Evolutionary conservation across 2,888 invertebrate genomes (phyloP).

Genomic region (Cinara cedri): DNA sequence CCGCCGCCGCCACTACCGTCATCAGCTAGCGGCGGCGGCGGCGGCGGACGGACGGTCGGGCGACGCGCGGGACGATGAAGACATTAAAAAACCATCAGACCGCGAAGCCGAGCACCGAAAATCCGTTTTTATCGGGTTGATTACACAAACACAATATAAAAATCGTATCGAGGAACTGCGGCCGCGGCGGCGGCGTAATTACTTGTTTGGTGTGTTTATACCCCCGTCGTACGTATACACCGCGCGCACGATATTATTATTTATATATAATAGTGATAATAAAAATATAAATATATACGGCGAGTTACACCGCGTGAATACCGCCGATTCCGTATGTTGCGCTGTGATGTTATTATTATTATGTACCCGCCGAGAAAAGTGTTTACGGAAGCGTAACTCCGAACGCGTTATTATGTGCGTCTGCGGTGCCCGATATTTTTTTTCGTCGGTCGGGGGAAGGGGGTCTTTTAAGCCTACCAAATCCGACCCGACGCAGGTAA

Average conservation of each 20-base stretch:
- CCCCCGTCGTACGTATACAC: conserved; percentile 6
- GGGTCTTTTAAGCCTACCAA: conserved; percentile 5
- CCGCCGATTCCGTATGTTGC: background rate
- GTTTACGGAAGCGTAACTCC: conserved; percentile 57
- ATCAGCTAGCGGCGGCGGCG: background rate
- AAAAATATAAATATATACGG: conserved; percentile 27
- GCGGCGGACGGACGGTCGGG: too few species aligned
- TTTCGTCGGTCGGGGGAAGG: too few species aligned
- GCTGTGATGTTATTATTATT: background rate
- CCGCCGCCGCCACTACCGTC: background rate
- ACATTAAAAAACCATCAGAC: conserved; percentile 57
- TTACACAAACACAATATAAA: conserved; percentile 57
- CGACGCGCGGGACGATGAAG: conserved; percentile 42
- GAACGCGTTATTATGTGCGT: conserved; percentile 17
- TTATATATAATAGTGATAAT: conserved; percentile 22
- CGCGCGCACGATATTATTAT: conserved; percentile 30
- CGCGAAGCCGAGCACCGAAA: conserved; percentile 56
- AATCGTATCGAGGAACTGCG: conserved; percentile 33
- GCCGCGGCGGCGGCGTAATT: conserved; percentile 45
- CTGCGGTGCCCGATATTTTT: too few species aligned
- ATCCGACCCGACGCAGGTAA: conserved; percentile 10
- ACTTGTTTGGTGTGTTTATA: conserved; percentile 55
- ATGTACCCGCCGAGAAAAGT: conserved; percentile 38
- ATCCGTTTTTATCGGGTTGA: conserved; percentile 57
- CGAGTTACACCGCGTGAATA: conserved; percentile 35